Evolutionary conservation across 2,113 vertebrate genomes (phyloP), one percentile per base, ranked within the genome.

Genomic region (Psilopogon haemacephalus): DNA sequence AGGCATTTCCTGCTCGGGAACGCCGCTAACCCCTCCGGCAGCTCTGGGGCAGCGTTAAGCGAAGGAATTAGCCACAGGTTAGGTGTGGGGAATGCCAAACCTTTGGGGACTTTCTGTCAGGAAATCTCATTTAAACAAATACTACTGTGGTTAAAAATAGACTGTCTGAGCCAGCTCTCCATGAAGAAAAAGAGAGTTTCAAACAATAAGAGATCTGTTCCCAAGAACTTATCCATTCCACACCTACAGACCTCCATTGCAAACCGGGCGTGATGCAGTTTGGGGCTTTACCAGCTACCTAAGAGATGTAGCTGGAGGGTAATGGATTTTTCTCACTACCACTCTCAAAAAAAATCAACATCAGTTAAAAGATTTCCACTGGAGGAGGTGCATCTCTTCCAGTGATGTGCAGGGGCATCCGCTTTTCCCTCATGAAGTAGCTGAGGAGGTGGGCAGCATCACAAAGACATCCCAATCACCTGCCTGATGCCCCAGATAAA

Each of bases 91-190:
- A 94, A 62, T 6, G 14, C 64, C 64, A 90, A 86, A 77, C 46
- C 62, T 42, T 89, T 0, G 0, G 56, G 37, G 60, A 90, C 35
- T 59, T 90, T 88, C 52, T 52, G 33, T 78, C 56, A 90, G 92
- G 84, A 94, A 93, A 71, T 65, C 52, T 68, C 56, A 83, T 38
- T 92, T 90, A 91, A 93, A 90, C 15, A 91, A 90, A 89, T 56
- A 85, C 46, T 87, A 33, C 46, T 32, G 74, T 30, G 15, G 60
- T 62, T 92, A 95, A 95, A 94, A 89, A 92, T 73, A 94, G 72
- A 88, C 37, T 1, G 0, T 30, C 50, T 93, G 75, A 78, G 46
- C 20, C 67, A 89, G 62, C 26, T 20, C n/a, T 44, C n/a, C 4
- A 1, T 16, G 52, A 46, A 84, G 67, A 65, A 70, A 84, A 73